A percentile compares a stretch with the other conserved stretches of the same genome.
Conservation (phyloP, 2,113 vertebrate species). For the Tachysurus fulvidraco region DNA sequence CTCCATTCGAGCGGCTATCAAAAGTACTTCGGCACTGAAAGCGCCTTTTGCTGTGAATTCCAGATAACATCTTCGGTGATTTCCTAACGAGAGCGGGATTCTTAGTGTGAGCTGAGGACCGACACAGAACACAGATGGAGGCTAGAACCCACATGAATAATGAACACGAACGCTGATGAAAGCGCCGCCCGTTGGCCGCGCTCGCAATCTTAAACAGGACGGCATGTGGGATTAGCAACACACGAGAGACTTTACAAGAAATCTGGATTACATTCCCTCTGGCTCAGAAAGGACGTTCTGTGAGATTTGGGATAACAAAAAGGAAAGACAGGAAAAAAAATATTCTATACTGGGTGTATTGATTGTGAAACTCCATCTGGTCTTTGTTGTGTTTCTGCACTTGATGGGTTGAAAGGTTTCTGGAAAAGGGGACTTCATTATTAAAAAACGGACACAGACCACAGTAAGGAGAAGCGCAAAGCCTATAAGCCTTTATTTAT, state of each 20-base stretch:
- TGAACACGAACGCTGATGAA: conserved; percentile 20
- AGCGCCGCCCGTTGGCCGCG: not conserved
- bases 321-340: not conserved
- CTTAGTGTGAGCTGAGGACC: conserved; percentile 2
- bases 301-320: conserved; percentile 14
- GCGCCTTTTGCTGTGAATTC: not conserved
- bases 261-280: conserved; percentile 42
- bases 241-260: conserved; percentile 26
- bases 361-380: conserved; percentile 48
- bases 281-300: conserved; percentile 27
- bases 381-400: conserved; percentile 40
- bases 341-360: conserved; percentile 39
- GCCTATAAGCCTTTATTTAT: conserved; percentile 2
- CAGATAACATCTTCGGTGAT: conserved; percentile 10
- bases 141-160: conserved; percentile 21
- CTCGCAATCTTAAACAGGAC: conserved; percentile 26
- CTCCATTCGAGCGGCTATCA: not conserved
- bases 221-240: conserved; percentile 36
- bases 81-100: conserved; percentile 3
- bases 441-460: not conserved
- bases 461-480: not conserved
- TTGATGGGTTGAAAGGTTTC: conserved; percentile 36
- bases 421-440: not conserved
- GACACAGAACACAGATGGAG: conserved; percentile 8
- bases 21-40: conserved; percentile 11